Base-by-base conservation (phyloP, 2,888 invertebrate species). In the Amphiduros pacificus region DNA sequence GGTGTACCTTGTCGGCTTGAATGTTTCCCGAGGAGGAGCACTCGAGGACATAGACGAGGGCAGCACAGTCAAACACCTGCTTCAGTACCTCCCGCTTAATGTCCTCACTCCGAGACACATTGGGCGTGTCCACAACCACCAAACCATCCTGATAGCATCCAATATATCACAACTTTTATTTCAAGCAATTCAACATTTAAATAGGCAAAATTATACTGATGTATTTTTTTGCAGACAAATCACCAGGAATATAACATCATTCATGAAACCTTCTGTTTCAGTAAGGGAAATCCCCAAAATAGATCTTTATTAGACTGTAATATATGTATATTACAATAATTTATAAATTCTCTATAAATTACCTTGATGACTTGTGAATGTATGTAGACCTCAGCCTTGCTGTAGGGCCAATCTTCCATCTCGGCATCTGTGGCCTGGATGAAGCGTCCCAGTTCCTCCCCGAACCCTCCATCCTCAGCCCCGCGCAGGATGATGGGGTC, bases 371-470 rank as follows among this genome's bases (percentile, higher is more conserved):
- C 48, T 22, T 48, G 48, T n/a, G 51, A 27, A 6, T 49, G 58
- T 2, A 50, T 50, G 32, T 50, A 48, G 5, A 58, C 50, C 36
- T 58, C 58, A 24, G 58, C 58, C 36, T 50, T 58, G 26, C 50
- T 44, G 51, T 58, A 58, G 2, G 58, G 58, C 58, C 58, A 58
- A 26, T 58, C 58, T 4, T 44, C 58, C 50, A 28, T 48, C 26
- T 58, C 58, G n/a, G 48, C 29, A 32, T 49, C 50, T 1, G 58
- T 48, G 17, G 58, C 58, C 17, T 48, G 48, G n/a, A 58, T 28
- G 51, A 48, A 58, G 22, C 58, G 58, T 31, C 48, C 58, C 20
- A 58, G 29, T 20, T 48, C 48, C 48, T 51, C 29, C 26, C 58
- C 58, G 22, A 44, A 44, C 22, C 44, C 44, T 20, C 44, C 22